These are phyloP conservation scores for Eulimnadia texana DNA, from an alignment of 1,140 invertebrate genomes.

Conservation along the genomic window DNA sequence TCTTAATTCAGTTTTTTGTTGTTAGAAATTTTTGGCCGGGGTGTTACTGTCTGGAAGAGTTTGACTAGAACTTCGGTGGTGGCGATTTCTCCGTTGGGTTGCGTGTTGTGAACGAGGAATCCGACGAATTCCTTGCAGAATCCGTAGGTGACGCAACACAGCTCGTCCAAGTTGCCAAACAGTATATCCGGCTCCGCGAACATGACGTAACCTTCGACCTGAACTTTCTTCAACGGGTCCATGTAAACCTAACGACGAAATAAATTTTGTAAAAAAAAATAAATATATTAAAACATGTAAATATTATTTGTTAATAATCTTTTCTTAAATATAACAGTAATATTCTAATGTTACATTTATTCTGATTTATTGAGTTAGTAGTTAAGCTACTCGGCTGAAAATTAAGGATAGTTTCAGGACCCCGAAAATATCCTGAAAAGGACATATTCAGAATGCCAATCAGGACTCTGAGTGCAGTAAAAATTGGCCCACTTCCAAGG, in stretches of 20 bases:
- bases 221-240: conserved; percentile 52
- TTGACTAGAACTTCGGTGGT: conserved; percentile 40
- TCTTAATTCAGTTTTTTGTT: background rate
- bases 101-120: conserved; percentile 38
- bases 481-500: too few species aligned
- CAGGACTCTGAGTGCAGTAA: too few species aligned
- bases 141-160: conserved; percentile 48
- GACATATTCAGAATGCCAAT: too few species aligned
- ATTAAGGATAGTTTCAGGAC: too few species aligned
- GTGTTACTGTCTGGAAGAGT: conserved; percentile 40
- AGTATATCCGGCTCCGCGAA: conserved; percentile 50
- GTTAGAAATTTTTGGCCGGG: background rate
- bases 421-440: too few species aligned
- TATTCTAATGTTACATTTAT: too few species aligned
- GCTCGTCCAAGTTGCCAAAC: conserved; percentile 53
- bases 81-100: conserved; percentile 29
- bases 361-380: too few species aligned
- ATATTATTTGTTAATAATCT: too few species aligned
- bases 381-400: too few species aligned
- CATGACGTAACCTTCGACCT: conserved; percentile 53
- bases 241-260: conserved; percentile 44
- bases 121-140: conserved; percentile 52
- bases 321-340: too few species aligned
- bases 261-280: too few species aligned
- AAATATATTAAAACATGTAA: too few species aligned